phyloP scores from a whole-genome alignment of 2,113 vertebrate genomes.

The Crotalus tigris region DNA sequence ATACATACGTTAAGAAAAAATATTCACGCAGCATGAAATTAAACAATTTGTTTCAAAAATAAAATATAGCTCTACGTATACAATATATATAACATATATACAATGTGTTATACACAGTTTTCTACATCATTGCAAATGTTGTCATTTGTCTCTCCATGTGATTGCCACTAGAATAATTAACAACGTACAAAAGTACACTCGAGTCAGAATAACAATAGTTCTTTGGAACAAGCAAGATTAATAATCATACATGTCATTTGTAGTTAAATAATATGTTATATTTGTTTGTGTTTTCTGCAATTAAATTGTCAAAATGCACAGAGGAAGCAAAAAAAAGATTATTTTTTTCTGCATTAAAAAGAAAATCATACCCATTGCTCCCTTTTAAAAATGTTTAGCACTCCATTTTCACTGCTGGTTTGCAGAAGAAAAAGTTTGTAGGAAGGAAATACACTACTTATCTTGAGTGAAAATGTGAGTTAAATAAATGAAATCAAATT shows the following conservation, averaged over 20 bases:
- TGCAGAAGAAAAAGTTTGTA: conserved; percentile 25
- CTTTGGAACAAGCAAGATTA: conserved; percentile 46
- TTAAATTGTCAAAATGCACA: conserved; percentile 44
- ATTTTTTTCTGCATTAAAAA: conserved; percentile 40
- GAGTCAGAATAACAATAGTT: conserved; percentile 40
- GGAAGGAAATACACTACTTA: conserved; percentile 31
- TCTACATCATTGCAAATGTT: conserved; percentile 30
- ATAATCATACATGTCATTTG: conserved; percentile 40
- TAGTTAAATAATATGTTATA: conserved; percentile 48
- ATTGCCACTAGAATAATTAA: conserved; percentile 44
- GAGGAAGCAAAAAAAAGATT: conserved; percentile 19
- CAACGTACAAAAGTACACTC: conserved; percentile 36
- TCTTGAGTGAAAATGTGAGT: conserved; percentile 29
- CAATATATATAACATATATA: background rate
- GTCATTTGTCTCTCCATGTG: conserved; percentile 17
- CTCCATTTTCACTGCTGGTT: conserved; percentile 8
- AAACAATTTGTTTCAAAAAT: background rate
- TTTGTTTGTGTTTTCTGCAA: conserved; percentile 48
- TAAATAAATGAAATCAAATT: conserved; percentile 3
- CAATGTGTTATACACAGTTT: conserved; percentile 36
- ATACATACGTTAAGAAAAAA: background rate
- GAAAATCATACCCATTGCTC: background rate
- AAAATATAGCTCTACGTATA: conserved; percentile 25
- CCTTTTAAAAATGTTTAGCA: conserved; percentile 19
- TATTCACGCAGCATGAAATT: background rate